Conservation (phyloP, 2,113 vertebrate species). For the Lycocorax pyrrhopterus region DNA sequence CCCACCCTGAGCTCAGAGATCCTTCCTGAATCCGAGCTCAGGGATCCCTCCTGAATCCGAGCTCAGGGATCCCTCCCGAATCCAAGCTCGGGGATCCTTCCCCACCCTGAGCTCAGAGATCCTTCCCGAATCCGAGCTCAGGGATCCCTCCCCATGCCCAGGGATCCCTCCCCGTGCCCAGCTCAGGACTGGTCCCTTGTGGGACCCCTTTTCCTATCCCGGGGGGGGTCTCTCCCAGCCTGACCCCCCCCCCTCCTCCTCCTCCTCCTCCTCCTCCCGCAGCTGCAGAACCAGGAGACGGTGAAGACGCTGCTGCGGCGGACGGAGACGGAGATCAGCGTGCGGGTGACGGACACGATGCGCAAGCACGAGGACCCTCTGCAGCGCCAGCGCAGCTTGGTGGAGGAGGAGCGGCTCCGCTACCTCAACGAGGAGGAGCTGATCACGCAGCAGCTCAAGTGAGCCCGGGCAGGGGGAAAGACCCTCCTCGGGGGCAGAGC, state of each 20-base stretch:
- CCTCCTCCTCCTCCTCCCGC: neutral
- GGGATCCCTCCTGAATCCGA: accelerated
- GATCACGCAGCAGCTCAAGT: conserved; percentile 97
- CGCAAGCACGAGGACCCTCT: conserved; percentile 96
- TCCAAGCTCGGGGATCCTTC: too few relatives aligned
- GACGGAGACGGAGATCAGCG: conserved; percentile 90
- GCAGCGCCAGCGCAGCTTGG: conserved; percentile 94
- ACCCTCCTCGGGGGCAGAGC: accelerated
- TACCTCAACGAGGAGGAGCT: conserved; percentile 98
- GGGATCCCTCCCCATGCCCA: too few relatives aligned
- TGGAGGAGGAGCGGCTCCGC: conserved; percentile 96
- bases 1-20: neutral
- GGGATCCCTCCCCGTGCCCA: accelerated
- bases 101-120: too few relatives aligned
- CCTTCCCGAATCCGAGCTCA: too few relatives aligned
- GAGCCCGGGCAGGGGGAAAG: conserved; percentile 18
- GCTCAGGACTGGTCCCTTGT: neutral
- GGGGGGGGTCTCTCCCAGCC: neutral
- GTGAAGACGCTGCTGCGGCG: conserved; percentile 87
- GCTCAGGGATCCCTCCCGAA: too few relatives aligned
- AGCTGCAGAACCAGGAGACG: conserved; percentile 94
- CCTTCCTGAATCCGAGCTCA: accelerated
- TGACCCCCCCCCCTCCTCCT: neutral
- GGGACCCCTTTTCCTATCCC: neutral
- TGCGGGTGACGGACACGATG: conserved; percentile 88